Percentiles rank a stretch among this genome's conserved stretches.
Evolutionary conservation across 2,797 vertebrate genomes (phyloP).

Genomic region (Thaleichthys pacificus): DNA sequence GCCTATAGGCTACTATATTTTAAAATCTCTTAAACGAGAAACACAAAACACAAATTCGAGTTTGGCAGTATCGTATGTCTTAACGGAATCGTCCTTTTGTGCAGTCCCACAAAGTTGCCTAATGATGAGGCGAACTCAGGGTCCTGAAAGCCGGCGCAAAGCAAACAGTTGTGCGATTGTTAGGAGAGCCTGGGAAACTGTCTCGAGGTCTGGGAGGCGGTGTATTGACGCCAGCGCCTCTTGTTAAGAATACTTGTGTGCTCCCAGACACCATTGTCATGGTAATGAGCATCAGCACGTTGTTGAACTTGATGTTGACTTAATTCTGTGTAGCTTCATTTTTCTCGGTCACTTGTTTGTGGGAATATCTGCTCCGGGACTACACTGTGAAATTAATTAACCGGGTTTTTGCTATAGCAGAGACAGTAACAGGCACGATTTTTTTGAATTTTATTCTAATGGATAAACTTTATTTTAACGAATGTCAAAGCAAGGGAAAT

Average conservation of each 20-base stretch:
- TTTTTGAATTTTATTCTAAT: conserved; percentile 41
- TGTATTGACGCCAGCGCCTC: conserved; percentile 81
- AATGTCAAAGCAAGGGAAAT: conserved; percentile 13
- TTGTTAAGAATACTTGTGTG: conserved; percentile 81
- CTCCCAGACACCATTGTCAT: conserved; percentile 88
- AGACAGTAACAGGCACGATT: conserved; percentile 55
- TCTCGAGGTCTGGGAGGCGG: conserved; percentile 76
- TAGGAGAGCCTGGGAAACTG: conserved; percentile 87
- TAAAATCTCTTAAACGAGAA: too few species aligned
- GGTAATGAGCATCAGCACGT: conserved; percentile 84
- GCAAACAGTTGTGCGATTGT: conserved; percentile 89
- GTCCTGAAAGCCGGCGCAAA: conserved; percentile 74
- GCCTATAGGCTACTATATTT: too few species aligned
- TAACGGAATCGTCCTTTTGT: conserved; percentile 57
- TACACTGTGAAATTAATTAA: conserved; percentile 83
- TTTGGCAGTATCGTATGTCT: conserved; percentile 50
- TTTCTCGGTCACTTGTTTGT: conserved; percentile 75
- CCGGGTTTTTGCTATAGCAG: conserved; percentile 67
- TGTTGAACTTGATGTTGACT: conserved; percentile 97
- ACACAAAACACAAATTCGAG: neutral
- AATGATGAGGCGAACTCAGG: conserved; percentile 71
- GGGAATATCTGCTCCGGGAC: conserved; percentile 76
- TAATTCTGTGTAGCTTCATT: conserved; percentile 73
- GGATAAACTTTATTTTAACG: conserved; percentile 32
- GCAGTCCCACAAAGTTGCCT: conserved; percentile 45